Conservation (phyloP, 2,113 vertebrate species). For the Stictonetta naevosa region DNA sequence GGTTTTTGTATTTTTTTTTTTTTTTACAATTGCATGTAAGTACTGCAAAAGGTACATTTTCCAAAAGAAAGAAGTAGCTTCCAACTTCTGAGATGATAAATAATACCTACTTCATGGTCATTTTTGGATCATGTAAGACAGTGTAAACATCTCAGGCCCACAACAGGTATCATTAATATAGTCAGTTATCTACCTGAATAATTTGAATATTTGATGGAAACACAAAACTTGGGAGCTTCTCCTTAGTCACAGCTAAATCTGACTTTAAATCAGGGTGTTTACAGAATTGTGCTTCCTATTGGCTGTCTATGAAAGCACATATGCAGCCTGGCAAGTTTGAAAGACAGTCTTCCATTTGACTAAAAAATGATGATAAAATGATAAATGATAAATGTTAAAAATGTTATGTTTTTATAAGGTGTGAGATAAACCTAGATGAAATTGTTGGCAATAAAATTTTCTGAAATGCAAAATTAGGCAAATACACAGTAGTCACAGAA, state of each 20-base stretch:
- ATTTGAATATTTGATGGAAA: neutral
- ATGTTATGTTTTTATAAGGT: rapidly evolving
- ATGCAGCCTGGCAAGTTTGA: neutral
- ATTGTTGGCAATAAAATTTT: neutral
- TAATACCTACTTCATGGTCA: neutral
- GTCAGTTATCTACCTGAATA: neutral
- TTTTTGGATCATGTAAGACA: neutral
- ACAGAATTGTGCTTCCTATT: neutral
- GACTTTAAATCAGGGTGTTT: neutral
- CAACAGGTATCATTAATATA: no score
- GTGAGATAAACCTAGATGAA: neutral
- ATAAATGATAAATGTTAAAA: no score
- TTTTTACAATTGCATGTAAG: neutral
- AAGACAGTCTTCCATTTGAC: neutral
- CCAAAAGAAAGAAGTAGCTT: neutral
- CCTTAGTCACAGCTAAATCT: neutral
- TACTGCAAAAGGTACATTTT: neutral
- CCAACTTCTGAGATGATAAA: neutral
- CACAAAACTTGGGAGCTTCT: neutral
- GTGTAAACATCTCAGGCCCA: neutral
- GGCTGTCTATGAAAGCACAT: neutral
- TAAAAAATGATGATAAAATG: neutral
- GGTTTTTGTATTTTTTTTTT: neutral
- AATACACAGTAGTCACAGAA: neutral
- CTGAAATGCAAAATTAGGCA: neutral